Evolutionary conservation across 2,797 vertebrate species (phyloP).

Genomic region (Apogon hyalosoma): DNA sequence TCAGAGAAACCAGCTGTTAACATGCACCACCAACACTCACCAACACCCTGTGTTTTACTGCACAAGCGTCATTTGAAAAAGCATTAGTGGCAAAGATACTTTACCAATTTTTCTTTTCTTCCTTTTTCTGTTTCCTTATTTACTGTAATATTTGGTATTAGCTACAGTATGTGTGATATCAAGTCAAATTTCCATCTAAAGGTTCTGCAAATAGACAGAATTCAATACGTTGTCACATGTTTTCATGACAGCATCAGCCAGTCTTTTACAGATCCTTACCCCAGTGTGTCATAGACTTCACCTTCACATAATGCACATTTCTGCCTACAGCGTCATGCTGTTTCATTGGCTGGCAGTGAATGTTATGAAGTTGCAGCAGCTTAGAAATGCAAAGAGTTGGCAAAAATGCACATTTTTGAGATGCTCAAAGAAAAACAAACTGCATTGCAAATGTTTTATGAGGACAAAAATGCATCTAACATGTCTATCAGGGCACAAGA

Average conservation of each 20-base stretch:
- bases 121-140: neutral
- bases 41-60: slow-evolving; percentile 29
- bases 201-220: too few relatives aligned
- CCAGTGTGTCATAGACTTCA: too few relatives aligned
- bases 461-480: neutral
- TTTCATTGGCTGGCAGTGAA: too few relatives aligned
- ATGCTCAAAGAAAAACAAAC: neutral
- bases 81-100: slow-evolving; percentile 40
- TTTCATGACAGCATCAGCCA: too few relatives aligned
- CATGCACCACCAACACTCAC: slow-evolving; percentile 57
- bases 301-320: neutral
- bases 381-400: neutral
- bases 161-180: too few relatives aligned
- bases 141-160: too few relatives aligned
- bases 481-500: neutral
- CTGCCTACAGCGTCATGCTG: neutral
- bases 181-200: too few relatives aligned
- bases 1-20: slow-evolving; percentile 74
- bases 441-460: neutral
- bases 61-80: slow-evolving; percentile 53
- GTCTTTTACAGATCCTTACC: too few relatives aligned
- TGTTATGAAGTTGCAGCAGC: too few relatives aligned
- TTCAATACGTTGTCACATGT: too few relatives aligned
- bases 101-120: slow-evolving; percentile 12
- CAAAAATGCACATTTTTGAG: neutral